Percentiles rank a stretch among this genome's conserved stretches.
These are phyloP conservation scores for Meloidogyne floridensis DNA, from an alignment of 1,140 invertebrate species.

Conservation along the genomic window DNA sequence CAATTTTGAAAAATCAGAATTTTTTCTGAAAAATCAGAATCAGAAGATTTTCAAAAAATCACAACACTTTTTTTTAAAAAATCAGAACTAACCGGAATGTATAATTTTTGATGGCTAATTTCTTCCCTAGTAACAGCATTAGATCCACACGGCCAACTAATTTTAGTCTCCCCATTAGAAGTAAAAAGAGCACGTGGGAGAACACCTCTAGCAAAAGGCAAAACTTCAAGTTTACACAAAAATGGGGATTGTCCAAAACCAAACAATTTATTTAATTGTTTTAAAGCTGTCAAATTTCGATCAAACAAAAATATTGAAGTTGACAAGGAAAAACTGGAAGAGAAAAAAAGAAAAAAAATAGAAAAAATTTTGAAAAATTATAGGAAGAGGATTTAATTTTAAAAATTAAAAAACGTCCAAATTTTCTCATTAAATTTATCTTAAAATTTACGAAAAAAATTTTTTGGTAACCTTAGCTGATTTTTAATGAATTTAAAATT, in stretches of 20 bases:
- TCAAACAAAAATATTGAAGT: conserved; percentile 39
- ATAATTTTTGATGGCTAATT: conserved; percentile 30
- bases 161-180: conserved; percentile 33
- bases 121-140: conserved; percentile 27
- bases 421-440: no score
- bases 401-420: no score
- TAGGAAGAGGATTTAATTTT: no score
- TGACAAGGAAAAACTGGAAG: conserved; percentile 42
- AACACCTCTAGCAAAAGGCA: conserved; percentile 48
- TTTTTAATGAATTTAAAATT: no score
- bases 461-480: no score
- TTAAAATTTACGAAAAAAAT: no score
- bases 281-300: conserved; percentile 45
- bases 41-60: no score
- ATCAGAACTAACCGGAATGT: conserved; percentile 38
- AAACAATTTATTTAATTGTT: conserved; percentile 16
- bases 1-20: no score
- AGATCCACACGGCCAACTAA: conserved; percentile 43
- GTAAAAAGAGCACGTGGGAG: conserved; percentile 30
- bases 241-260: conserved; percentile 36
- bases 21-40: not conserved
- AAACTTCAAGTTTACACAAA: conserved; percentile 47
- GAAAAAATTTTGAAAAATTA: not conserved
- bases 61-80: not conserved
- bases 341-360: no score